Evolutionary conservation across 2,113 vertebrate genomes (phyloP).

Genomic region (Poeciliopsis prolifica): DNA sequence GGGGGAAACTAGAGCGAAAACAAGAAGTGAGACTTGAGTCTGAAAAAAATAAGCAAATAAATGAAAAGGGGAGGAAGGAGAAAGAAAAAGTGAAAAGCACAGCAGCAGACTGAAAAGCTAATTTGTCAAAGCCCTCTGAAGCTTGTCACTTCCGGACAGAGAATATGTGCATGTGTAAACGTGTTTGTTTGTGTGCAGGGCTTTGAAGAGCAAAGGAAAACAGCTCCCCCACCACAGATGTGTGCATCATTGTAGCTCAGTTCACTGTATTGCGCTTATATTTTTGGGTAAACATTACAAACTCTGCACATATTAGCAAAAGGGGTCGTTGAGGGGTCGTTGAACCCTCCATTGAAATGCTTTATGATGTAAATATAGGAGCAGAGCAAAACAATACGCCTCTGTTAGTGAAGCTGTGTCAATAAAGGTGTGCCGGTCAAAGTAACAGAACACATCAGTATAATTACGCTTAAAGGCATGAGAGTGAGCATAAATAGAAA

Average conservation of each 20-base stretch:
- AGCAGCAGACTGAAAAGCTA: constrained; percentile 11
- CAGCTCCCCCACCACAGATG: constrained; percentile 1
- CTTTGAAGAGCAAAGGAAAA: constrained; percentile 16
- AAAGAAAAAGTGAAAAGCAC: constrained; percentile 14
- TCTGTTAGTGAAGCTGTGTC: constrained; percentile 7
- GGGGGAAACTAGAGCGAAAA: constrained; percentile 21
- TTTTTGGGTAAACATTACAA: constrained; percentile 17
- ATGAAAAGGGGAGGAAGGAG: background rate
- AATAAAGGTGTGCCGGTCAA: constrained; percentile 1
- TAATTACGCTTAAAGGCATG: constrained; percentile 19
- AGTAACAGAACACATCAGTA: constrained; percentile 25
- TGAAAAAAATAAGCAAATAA: background rate
- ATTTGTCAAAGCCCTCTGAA: constrained; percentile 27
- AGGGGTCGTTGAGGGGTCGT: background rate
- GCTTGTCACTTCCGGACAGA: constrained; percentile 13
- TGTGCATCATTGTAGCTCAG: background rate
- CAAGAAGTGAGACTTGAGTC: background rate
- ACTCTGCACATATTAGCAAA: background rate
- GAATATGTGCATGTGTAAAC: constrained; percentile 16
- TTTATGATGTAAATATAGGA: background rate
- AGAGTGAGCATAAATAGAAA: constrained; percentile 14
- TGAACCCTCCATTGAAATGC: constrained; percentile 10
- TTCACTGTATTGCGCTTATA: background rate
- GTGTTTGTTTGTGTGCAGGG: background rate
- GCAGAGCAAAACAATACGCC: background rate